phyloP scores from a whole-genome alignment of 1,140 invertebrate species.

The Tetramorium alpestre region DNA sequence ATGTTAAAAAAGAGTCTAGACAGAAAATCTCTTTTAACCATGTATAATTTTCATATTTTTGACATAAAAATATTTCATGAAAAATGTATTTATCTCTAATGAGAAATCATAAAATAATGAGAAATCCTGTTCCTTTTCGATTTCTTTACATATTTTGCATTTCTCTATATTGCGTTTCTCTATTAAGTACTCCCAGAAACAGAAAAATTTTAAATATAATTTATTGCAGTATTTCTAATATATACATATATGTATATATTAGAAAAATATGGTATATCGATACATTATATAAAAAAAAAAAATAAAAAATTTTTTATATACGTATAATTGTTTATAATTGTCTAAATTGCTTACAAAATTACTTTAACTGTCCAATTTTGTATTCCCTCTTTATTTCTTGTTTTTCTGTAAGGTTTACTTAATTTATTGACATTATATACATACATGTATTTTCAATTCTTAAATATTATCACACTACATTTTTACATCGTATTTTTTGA shows the following conservation, averaged over 20 bases:
- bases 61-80: background rate
- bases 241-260: background rate
- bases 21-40: background rate
- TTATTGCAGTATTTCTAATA: background rate
- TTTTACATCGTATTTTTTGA: background rate
- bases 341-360: background rate
- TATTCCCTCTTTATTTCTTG: background rate
- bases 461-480: background rate
- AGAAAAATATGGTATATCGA: background rate
- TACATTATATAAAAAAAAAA: background rate
- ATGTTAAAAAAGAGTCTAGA: constrained; percentile 9
- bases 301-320: background rate
- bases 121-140: background rate
- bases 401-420: background rate
- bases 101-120: background rate
- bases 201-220: background rate
- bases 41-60: constrained; percentile 16
- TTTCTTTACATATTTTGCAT: background rate
- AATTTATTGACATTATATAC: background rate
- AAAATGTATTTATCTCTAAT: background rate
- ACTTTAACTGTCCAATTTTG: background rate
- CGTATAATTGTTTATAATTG: background rate
- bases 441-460: background rate
- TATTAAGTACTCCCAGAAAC: background rate
- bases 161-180: background rate